These are phyloP conservation scores for Hoplias malabaricus DNA, from an alignment of 2,113 vertebrate genomes.

Conservation along the genomic window DNA sequence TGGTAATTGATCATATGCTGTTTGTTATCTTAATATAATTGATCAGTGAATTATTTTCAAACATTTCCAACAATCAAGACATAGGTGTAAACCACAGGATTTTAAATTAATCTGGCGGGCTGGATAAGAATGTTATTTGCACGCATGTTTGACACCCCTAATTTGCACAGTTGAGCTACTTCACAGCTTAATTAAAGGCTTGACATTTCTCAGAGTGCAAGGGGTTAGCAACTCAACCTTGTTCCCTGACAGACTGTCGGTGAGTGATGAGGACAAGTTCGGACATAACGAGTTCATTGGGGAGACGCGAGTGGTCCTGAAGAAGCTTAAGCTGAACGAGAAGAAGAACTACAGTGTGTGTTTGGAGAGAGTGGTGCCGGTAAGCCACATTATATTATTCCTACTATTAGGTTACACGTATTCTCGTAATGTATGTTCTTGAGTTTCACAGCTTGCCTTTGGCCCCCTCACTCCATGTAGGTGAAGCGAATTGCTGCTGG, in stretches of 20 bases:
- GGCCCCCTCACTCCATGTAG: constrained; percentile 62
- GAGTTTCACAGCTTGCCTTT: constrained; percentile 9
- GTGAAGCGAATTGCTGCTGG: constrained; percentile 86
- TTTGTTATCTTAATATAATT: no score
- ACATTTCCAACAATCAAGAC: no score
- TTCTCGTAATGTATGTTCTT: constrained; percentile 10
- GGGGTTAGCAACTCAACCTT: constrained; percentile 13
- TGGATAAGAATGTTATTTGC: no score
- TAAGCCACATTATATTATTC: constrained; percentile 63
- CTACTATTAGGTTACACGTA: not conserved
- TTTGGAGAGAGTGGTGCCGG: constrained; percentile 90
- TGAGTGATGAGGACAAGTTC: constrained; percentile 97
- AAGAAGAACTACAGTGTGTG: constrained; percentile 96
- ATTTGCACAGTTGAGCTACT: not conserved
- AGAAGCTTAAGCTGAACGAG: constrained; percentile 92
- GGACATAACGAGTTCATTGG: constrained; percentile 98
- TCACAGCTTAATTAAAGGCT: constrained; percentile 32
- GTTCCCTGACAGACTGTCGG: constrained; percentile 81
- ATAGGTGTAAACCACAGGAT: no score
- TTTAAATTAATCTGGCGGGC: no score
- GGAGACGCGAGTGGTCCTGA: constrained; percentile 92
- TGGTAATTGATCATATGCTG: no score
- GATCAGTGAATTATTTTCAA: no score
- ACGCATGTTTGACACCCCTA: no score
- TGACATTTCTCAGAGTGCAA: constrained; percentile 36